These are phyloP conservation scores for Riparia riparia DNA, from an alignment of 2,113 vertebrate species.

Conservation along the genomic window DNA sequence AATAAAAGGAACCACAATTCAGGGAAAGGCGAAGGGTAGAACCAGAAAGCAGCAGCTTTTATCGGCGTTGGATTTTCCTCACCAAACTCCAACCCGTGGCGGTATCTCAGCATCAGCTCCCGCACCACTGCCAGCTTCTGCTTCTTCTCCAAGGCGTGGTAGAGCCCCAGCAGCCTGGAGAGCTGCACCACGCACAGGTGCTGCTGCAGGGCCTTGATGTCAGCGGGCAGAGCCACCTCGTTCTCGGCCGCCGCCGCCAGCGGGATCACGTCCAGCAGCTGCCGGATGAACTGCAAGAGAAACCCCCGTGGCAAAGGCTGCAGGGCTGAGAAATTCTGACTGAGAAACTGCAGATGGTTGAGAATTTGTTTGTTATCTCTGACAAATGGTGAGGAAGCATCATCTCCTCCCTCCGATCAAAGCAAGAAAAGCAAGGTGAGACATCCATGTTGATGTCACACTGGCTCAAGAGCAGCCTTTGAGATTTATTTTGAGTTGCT, in stretches of 20 bases:
- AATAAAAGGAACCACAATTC: background rate
- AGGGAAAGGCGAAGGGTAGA: background rate
- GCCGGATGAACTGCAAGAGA: conserved; percentile 86
- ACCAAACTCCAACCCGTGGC: conserved; percentile 92
- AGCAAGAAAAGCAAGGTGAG: background rate
- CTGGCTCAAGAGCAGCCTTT: background rate
- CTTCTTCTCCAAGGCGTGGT: conserved; percentile 82
- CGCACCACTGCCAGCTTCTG: conserved; percentile 84
- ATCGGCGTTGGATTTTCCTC: conserved; percentile 31
- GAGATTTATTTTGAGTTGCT: background rate
- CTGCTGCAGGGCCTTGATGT: conserved; percentile 90
- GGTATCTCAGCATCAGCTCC: conserved; percentile 91
- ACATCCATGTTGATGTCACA: no score
- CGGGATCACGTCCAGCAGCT: conserved; percentile 86
- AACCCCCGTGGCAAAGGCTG: background rate
- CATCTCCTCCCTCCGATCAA: background rate
- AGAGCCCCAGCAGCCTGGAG: conserved; percentile 87
- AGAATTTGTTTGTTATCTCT: no score
- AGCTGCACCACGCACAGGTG: conserved; percentile 94
- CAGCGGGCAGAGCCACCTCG: conserved; percentile 81
- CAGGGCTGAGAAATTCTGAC: background rate
- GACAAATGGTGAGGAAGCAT: fast-evolving
- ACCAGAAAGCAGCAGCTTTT: background rate
- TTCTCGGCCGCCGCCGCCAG: conserved; percentile 77
- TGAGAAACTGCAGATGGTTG: no score